Base-by-base conservation (phyloP, 2,888 invertebrate genomes). In the Ommatoiulus sabulosus region DNA sequence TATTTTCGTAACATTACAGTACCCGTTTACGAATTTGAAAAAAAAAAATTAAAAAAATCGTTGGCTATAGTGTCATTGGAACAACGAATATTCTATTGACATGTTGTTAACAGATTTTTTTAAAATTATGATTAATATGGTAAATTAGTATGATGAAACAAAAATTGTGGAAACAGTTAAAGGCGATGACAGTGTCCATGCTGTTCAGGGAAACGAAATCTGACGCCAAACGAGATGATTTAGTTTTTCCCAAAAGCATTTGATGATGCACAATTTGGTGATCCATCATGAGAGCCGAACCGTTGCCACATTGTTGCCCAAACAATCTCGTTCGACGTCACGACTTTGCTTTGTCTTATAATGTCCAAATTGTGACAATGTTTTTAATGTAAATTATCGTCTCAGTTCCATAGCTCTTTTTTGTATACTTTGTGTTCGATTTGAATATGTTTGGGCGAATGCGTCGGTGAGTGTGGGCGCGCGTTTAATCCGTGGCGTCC, bases 381-480 rank as follows among this genome's bases (percentile, higher is more conserved):
- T 63, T 63, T n/a, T 63, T 20, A n/a, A 17, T 63, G 63, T 63
- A 63, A 63, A 63, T 63, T 63, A 20, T 63, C n/a, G 63, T 63
- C 63, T 63, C 20, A 17, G 63, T 63, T 63, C 20, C 63, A 63
- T n/a, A 6, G 12, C 46, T 46, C 15, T 63, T 63, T 63, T 63
- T 63, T 52, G 48, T 52, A 7, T 63, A 63, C 20, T n/a, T 63
- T 63, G 63, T 63, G 63, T 63, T 63, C 17, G 63, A 20, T 63
- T 4, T 63, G n/a, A 35, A 35, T 35, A 35, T 46, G 46, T 46
- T 46, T 7, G 63, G 17, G n/a, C 63, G 63, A 63, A 20, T 63
- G 63, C n/a, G 57, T 57, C 15, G 57, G 10, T 5, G 15, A 57
- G 17, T 57, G 57, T 15, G 63, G 63, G 3, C 63, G 15, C 63